These are phyloP conservation scores for Poecile montanus DNA, from an alignment of 2,797 vertebrate genomes.

Conservation along the genomic window DNA sequence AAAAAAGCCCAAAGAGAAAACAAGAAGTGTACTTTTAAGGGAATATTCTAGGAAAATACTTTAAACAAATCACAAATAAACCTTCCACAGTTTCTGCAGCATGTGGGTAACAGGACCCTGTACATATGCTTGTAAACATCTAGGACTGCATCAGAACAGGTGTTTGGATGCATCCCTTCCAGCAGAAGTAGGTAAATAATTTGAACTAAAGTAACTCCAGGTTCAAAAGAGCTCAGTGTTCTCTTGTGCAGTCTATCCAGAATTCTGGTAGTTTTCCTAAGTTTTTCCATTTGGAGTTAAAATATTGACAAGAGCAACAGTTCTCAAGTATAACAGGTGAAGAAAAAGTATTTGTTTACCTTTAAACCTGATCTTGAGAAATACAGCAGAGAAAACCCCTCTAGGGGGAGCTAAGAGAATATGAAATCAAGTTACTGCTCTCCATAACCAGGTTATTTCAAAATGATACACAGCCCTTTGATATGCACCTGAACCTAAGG, in stretches of 20 bases:
- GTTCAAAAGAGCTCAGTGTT: background rate
- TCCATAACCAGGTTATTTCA: background rate
- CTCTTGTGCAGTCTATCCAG: background rate
- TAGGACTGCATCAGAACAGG: background rate
- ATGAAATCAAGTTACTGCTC: background rate
- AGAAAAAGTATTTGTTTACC: background rate
- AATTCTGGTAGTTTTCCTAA: background rate
- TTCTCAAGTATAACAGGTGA: background rate
- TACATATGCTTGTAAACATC: background rate
- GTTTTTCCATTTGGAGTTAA: background rate
- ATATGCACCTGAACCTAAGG: background rate
- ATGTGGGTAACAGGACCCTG: background rate
- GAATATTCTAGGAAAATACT: background rate
- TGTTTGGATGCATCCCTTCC: background rate
- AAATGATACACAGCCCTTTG: background rate
- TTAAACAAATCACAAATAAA: background rate
- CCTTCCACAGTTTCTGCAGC: background rate
- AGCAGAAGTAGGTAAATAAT: background rate
- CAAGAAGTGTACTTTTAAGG: background rate
- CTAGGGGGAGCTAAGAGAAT: constrained; percentile 72
- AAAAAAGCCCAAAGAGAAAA: background rate
- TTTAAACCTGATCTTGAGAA: background rate
- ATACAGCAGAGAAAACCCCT: background rate
- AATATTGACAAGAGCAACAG: background rate
- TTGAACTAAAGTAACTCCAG: background rate